Evolutionary conservation across 2,113 vertebrate species (phyloP), one percentile per base, ranked within the genome.

Genomic region (Piprites chloris): DNA sequence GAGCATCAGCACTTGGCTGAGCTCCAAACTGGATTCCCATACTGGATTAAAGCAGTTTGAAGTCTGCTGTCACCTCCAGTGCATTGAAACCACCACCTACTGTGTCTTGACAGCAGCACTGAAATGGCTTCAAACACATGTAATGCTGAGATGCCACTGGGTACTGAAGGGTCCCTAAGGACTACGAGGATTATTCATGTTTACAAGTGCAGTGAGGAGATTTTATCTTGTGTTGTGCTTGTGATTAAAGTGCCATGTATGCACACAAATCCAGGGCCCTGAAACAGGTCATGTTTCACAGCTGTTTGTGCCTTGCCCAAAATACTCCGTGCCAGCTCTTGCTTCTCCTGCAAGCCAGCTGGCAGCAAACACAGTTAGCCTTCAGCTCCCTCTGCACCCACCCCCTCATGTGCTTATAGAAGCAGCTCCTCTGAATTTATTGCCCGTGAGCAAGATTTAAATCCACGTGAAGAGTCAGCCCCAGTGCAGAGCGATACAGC

Each of bases 11-110:
- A 9, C 32, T 22, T 79, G 32, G 6, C 41, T 75, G 17, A 79
- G 22, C 7, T 55, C 30, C 1, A 6, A 13, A 6, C 26, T 74
- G 41, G 3, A 2, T 63, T 87, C 47, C 30, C 30, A 78, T 12
- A 3, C 10, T 62, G 68, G 22, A 53, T 76, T 49, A 69, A 82
- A 73, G 28, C 21, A 90, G 15, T 9, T 66, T 16, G 1, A 81
- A 49, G 7, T 30, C 18, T 78, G 62, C 55, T 84, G 2, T 53
- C 30, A n/a, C 32, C 8, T 42, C 19, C 49, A 24, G 11, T 1
- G 0, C 1, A 0, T 1, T 55, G 81, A 85, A 82, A 35, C 12
- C 37, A 65, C 23, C 4, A 6, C 12, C 81, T 3, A 0, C 11
- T 0, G 1, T 4, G 0, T 61, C 35, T 17, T 73, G 85, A 46